Percentiles rank a stretch among this genome's conserved stretches.
Evolutionary conservation across 2,113 vertebrate genomes (phyloP).

Genomic region (Semnornis frantzii): DNA sequence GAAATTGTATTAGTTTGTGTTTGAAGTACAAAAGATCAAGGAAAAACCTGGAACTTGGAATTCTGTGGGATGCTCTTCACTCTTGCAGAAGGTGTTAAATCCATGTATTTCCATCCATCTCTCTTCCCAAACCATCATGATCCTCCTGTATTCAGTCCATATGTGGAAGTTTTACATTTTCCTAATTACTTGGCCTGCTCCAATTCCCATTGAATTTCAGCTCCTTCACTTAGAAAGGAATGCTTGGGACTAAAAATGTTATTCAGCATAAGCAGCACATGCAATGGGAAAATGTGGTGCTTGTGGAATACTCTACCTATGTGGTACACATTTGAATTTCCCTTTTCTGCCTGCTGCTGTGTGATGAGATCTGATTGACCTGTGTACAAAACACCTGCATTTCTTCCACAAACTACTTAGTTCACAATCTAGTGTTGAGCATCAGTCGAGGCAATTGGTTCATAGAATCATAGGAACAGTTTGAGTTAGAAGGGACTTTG

Average conservation of each 20-base stretch:
- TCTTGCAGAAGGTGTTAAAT: neutral
- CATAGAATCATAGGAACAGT: too few species aligned
- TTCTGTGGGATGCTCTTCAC: neutral
- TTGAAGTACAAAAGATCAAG: neutral
- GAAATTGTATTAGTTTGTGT: neutral
- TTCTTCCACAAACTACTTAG: neutral
- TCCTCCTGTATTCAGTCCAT: neutral
- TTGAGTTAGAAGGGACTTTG: too few species aligned
- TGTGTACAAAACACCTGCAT: neutral
- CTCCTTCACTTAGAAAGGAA: neutral
- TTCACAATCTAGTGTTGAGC: neutral
- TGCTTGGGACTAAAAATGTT: neutral
- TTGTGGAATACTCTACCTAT: neutral
- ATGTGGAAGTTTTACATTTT: neutral
- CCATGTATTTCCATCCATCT: fast-evolving
- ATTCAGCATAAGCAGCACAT: neutral
- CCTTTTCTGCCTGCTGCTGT: neutral
- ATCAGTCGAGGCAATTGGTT: neutral
- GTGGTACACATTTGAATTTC: neutral
- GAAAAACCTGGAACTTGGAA: neutral
- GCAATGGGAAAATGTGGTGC: neutral
- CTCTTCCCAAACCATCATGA: neutral
- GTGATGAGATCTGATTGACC: neutral
- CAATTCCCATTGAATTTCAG: neutral
- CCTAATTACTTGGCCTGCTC: neutral